A percentile compares a stretch with the other conserved stretches of the same genome.
Conservation (phyloP, 2,113 vertebrate species). For the Aleadryas rufinucha region DNA sequence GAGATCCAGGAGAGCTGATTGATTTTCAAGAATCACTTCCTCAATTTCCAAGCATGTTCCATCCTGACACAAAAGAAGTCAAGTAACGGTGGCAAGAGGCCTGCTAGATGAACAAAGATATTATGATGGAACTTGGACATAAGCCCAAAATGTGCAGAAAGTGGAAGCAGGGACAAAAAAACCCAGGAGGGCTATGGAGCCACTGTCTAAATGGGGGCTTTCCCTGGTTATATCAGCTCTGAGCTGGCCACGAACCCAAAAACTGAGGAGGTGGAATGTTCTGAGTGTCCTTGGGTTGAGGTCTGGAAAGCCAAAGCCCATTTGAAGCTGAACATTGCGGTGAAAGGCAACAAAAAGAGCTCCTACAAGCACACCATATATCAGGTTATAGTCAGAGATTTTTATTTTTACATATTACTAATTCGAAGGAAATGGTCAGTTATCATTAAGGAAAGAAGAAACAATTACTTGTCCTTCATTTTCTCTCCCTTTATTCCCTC, state of each 20-base stretch:
- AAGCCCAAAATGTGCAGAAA: neutral
- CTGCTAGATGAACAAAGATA: neutral
- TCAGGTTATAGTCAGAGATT: neutral
- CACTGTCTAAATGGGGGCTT: neutral
- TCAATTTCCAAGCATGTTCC: neutral
- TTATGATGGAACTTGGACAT: neutral
- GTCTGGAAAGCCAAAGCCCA: neutral
- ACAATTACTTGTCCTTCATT: neutral
- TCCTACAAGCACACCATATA: neutral
- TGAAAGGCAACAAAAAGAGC: neutral
- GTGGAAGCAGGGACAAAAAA: neutral
- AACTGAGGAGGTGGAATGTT: rapidly evolving
- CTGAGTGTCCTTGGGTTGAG: neutral
- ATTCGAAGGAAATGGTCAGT: neutral
- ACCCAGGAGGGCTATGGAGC: neutral
- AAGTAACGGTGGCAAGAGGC: neutral
- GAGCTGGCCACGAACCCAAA: neutral
- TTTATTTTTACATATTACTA: neutral
- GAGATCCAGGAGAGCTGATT: neutral
- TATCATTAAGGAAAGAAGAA: neutral
- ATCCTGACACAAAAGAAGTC: neutral
- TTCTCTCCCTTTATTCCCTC: neutral
- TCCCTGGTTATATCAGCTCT: neutral
- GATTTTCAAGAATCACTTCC: neutral
- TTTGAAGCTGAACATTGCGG: neutral